Evolutionary conservation across 2,113 vertebrate genomes (phyloP).

Genomic region (Grammomys surdaster): DNA sequence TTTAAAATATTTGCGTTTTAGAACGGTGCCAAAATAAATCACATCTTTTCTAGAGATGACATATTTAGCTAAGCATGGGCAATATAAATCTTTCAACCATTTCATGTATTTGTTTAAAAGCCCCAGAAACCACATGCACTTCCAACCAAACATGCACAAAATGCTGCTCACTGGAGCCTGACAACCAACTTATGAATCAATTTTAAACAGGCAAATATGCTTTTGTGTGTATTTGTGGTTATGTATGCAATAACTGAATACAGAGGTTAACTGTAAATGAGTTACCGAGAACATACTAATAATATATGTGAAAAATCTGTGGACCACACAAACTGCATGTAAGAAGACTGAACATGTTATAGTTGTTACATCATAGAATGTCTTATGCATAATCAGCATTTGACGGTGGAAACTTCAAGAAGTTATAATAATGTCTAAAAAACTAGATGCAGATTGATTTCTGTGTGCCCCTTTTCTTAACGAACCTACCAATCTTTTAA

Average conservation of each 20-base stretch:
- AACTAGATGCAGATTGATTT: conserved; percentile 30
- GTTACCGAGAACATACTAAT: conserved; percentile 78
- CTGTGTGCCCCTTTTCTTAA: conserved; percentile 43
- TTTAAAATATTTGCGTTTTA: conserved; percentile 92
- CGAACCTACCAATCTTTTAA: conserved; percentile 67
- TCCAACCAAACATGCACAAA: conserved; percentile 87
- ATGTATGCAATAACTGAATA: neutral
- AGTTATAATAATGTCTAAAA: conserved; percentile 40
- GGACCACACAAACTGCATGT: conserved; percentile 60
- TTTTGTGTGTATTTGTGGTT: conserved; percentile 50
- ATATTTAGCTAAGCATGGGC: conserved; percentile 89
- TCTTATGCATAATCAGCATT: neutral
- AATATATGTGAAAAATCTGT: conserved; percentile 72
- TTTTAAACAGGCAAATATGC: conserved; percentile 79
- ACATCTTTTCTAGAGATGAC: conserved; percentile 90
- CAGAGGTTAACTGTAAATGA: neutral
- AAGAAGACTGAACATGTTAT: conserved; percentile 56
- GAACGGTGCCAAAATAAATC: conserved; percentile 91
- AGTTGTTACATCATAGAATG: neutral
- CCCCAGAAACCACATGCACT: conserved; percentile 87
- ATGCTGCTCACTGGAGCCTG: conserved; percentile 84
- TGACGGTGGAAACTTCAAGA: conserved; percentile 43
- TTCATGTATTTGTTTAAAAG: conserved; percentile 91
- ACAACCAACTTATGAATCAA: conserved; percentile 84
- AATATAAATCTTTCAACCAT: conserved; percentile 91